Base-by-base conservation (phyloP, 2,797 vertebrate species). In the Pseudotriccus pelzelni region DNA sequence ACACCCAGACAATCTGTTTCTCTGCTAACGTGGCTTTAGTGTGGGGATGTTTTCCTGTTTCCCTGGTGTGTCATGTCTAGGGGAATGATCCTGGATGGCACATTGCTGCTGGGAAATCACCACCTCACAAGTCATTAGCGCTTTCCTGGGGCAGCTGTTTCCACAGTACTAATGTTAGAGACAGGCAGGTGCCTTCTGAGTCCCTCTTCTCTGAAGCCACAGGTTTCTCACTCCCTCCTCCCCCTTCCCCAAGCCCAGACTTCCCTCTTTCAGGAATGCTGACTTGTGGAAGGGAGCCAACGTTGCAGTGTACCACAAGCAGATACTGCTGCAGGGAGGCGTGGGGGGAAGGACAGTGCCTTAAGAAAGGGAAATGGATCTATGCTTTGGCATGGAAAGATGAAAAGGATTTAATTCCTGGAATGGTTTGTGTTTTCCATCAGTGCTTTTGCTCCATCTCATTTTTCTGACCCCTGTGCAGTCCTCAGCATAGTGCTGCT, bases 271-370 rank as follows among this genome's bases (percentile, higher is more conserved):
- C 79, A 83, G 87, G 39, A 79, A 58, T 1, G 1, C 78, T 82
- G 92, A 36, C 92, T 91, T 75, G 59, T 96, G 96, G 96, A 93
- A 91, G 39, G 34, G 90, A 93, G 94, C 94, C 95, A 83, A 2
- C 5, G 1, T 75, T 94, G 92, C 90, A 92, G 93, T 47, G 66
- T 69, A 47, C 63, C 88, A 80, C 84, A 60, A 79, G 88, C 77
- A 93, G 89, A 64, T 69, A 58, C n/a, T 62, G 64, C 87, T 94
- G 84, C 75, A 77, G 93, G 81, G 62, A 34, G 34, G 37, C n/a
- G n/a, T 5, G 28, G 50, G 59, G 49, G 52, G 41, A 84, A 62
- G 69, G 43, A 53, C 50, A 28, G 41, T 64, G 47, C 36, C 36
- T 64, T 44, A 62, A 46, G 36, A 41, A 58, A 75, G 36, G 20